A percentile compares a stretch with the other conserved stretches of the same genome.
Evolutionary conservation across 2,113 vertebrate species (phyloP).

Genomic region (Pelvicachromis taeniatus): DNA sequence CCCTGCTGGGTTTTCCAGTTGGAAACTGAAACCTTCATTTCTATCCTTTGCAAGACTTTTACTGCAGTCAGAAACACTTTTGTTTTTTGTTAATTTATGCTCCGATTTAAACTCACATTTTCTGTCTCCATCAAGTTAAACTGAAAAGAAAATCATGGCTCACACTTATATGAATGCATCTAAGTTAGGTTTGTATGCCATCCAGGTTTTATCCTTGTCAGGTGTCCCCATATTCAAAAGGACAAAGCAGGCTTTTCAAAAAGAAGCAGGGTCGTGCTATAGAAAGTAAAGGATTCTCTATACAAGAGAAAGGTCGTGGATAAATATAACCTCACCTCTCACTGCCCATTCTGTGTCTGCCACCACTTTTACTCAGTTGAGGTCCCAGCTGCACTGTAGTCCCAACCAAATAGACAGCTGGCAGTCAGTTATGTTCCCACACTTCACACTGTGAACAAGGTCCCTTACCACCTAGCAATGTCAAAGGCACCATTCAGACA

Average conservation of each 20-base stretch:
- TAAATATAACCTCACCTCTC: constrained; percentile 63
- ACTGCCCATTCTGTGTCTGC: constrained; percentile 20
- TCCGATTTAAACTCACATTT: constrained; percentile 15
- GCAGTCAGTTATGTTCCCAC: constrained; percentile 51
- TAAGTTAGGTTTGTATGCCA: constrained; percentile 10
- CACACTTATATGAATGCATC: not conserved
- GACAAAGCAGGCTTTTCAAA: constrained; percentile 36
- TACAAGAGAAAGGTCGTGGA: constrained; percentile 39
- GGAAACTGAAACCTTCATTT: constrained; percentile 31
- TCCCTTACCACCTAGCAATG: constrained; percentile 58
- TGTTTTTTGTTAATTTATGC: constrained; percentile 6
- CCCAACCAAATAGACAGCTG: constrained; percentile 52
- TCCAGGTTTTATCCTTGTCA: not conserved
- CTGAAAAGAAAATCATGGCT: not conserved
- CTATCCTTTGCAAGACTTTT: constrained; percentile 12
- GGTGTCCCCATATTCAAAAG: constrained; percentile 26
- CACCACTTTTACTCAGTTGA: constrained; percentile 14
- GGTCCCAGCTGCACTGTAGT: constrained; percentile 42
- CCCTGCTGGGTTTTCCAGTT: constrained; percentile 33
- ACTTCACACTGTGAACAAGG: constrained; percentile 30
- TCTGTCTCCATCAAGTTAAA: constrained; percentile 3
- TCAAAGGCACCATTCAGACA: constrained; percentile 61
- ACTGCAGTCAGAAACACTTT: constrained; percentile 2
- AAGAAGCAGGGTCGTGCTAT: not conserved
- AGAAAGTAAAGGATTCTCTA: constrained; percentile 15